These are phyloP conservation scores for Arctopsyche grandis DNA, from an alignment of 1,140 invertebrate genomes.

Conservation along the genomic window DNA sequence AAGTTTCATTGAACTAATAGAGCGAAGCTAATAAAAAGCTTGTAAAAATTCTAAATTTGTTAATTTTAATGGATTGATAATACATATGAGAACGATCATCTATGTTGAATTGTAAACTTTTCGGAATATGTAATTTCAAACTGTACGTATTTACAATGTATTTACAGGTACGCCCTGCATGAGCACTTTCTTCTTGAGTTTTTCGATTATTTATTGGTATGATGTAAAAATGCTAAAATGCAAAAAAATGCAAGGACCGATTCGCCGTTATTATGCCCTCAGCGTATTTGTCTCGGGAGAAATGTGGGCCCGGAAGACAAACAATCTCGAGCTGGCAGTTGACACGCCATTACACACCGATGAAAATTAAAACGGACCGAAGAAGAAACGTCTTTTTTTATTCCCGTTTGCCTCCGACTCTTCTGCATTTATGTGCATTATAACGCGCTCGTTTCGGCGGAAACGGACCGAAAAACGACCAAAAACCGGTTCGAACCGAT, in stretches of 20 bases:
- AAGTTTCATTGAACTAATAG: too few species aligned
- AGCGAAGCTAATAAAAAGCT: too few species aligned
- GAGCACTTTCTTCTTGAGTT: too few species aligned
- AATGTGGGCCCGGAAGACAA: constrained; percentile 9
- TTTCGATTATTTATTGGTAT: too few species aligned
- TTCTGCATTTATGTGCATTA: not conserved
- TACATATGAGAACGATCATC: too few species aligned
- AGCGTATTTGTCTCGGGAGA: not conserved
- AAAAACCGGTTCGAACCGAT: not conserved
- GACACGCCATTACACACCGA: constrained; percentile 40
- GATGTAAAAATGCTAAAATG: too few species aligned
- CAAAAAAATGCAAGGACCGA: not conserved
- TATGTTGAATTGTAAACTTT: too few species aligned
- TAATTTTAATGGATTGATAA: too few species aligned
- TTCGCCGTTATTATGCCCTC: not conserved
- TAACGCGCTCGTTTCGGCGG: not conserved
- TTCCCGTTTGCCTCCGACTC: not conserved
- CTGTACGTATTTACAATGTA: too few species aligned
- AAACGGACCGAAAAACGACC: not conserved
- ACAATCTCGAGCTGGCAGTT: constrained; percentile 9
- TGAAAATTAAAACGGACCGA: constrained; percentile 44
- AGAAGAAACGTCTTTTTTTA: constrained; percentile 31
- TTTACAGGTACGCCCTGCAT: too few species aligned
- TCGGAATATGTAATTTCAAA: too few species aligned
- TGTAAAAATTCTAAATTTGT: too few species aligned